Evolutionary conservation across 37 sponge, comb jelly and placozoan genomes (phyloP).

Genomic region (Mnemiopsis leidyi): DNA sequence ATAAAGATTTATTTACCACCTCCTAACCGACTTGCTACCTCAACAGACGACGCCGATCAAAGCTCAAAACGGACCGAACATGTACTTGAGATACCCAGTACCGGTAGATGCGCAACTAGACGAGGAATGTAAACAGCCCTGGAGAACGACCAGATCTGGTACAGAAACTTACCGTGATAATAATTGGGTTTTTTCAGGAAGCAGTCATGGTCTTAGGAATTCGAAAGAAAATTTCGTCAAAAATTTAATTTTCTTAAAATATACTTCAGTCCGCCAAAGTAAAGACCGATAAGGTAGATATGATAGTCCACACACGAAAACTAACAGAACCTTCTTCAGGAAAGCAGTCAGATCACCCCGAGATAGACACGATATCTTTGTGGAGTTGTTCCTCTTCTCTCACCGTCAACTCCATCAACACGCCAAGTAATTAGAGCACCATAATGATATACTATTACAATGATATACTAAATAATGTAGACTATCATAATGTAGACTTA

Average conservation of each 20-base stretch:
- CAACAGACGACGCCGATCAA: slow-evolving; percentile 60
- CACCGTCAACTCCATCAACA: slow-evolving; percentile 15
- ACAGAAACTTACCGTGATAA: background rate
- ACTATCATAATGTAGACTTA: too few species aligned
- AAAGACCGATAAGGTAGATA: too few species aligned
- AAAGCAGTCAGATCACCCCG: background rate
- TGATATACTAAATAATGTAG: too few species aligned
- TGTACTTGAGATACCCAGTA: slow-evolving; percentile 54
- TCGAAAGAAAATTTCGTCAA: too few species aligned
- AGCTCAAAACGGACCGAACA: slow-evolving; percentile 51
- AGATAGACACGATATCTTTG: slow-evolving; percentile 10
- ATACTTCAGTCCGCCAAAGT: too few species aligned
- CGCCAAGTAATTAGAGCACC: background rate
- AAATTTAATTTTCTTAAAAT: too few species aligned
- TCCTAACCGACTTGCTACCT: too few species aligned
- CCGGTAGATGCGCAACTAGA: slow-evolving; percentile 41
- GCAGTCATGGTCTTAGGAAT: too few species aligned
- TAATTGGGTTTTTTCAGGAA: too few species aligned
- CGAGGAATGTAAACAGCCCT: slow-evolving; percentile 46
- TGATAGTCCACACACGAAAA: background rate
- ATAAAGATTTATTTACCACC: too few species aligned
- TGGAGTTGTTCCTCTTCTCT: slow-evolving; percentile 60
- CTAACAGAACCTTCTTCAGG: background rate
- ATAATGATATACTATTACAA: too few species aligned
- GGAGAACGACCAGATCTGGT: slow-evolving; percentile 57